Evolutionary conservation across 1,140 invertebrate species (phyloP).

Genomic region (Drosophila triauraria): DNA sequence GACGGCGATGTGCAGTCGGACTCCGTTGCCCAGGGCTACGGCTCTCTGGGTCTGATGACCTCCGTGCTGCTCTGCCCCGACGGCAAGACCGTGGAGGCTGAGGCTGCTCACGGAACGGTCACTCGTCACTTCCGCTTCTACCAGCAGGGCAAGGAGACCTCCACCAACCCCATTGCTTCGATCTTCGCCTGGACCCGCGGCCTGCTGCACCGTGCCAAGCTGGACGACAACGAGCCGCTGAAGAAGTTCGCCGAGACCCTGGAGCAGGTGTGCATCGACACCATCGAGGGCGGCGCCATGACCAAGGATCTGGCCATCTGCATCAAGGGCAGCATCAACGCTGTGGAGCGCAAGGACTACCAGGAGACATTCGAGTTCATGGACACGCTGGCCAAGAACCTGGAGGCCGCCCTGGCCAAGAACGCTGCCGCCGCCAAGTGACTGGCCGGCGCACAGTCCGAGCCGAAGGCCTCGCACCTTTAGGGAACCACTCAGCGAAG

Average conservation of each 20-base stretch:
- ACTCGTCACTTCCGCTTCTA: constrained; percentile 97
- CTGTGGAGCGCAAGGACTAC: constrained; percentile 94
- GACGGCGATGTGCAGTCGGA: constrained; percentile 99
- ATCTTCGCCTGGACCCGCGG: constrained; percentile 99
- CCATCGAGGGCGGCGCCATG: constrained; percentile 97
- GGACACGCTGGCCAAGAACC: constrained; percentile 97
- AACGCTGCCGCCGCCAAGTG: constrained; percentile 51
- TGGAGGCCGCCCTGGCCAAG: constrained; percentile 89
- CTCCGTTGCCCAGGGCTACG: constrained; percentile 97
- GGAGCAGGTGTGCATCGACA: constrained; percentile 96
- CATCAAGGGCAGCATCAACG: constrained; percentile 96
- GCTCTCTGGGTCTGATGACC: constrained; percentile 97
- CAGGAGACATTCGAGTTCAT: constrained; percentile 99
- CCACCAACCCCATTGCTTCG: constrained; percentile 99
- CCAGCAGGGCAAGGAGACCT: constrained; percentile 98
- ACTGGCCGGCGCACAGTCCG: constrained; percentile 38
- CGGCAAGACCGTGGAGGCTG: constrained; percentile 98
- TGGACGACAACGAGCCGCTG: constrained; percentile 94
- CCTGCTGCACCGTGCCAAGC: constrained; percentile 95
- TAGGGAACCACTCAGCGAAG: constrained; percentile 46
- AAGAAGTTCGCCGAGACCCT: constrained; percentile 92
- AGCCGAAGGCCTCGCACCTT: constrained; percentile 59
- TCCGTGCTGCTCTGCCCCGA: constrained; percentile 97
- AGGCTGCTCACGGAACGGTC: constrained; percentile 99
- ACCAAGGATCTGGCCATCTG: constrained; percentile 99